These are phyloP conservation scores for Periophthalmus modestus DNA, from an alignment of 2,113 vertebrate species.

Conservation along the genomic window DNA sequence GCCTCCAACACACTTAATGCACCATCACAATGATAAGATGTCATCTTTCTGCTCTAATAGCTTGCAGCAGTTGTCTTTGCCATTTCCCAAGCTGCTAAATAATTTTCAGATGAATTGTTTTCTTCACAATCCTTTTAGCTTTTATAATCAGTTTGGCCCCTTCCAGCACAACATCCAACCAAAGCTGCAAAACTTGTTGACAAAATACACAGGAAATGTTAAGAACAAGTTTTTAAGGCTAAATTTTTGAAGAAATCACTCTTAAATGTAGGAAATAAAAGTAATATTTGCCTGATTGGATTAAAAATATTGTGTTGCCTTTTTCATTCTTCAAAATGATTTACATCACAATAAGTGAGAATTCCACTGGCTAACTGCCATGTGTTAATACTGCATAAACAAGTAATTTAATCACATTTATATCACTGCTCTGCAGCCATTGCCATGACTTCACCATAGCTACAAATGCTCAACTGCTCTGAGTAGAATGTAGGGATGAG, in stretches of 20 bases:
- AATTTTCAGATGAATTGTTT: constrained; percentile 37
- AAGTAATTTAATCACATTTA: too few relatives aligned
- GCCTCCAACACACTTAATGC: constrained; percentile 9
- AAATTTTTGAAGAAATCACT: neutral
- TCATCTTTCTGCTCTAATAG: neutral
- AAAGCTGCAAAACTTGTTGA: constrained; percentile 15
- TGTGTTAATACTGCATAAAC: too few relatives aligned
- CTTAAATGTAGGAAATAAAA: neutral
- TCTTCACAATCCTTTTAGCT: constrained; percentile 19
- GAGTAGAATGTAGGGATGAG: too few relatives aligned
- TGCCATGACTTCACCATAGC: too few relatives aligned
- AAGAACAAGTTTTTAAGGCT: neutral
- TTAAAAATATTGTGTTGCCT: too few relatives aligned
- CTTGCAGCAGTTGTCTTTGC: constrained; percentile 2
- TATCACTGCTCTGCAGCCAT: too few relatives aligned
- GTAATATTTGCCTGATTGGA: neutral
- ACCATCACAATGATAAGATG: neutral
- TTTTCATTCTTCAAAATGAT: too few relatives aligned
- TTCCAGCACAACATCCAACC: constrained; percentile 46
- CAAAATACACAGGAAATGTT: constrained; percentile 44
- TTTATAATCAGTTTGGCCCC: constrained; percentile 37
- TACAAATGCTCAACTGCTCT: too few relatives aligned
- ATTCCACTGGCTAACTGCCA: too few relatives aligned
- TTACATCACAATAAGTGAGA: too few relatives aligned
- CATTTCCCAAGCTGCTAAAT: constrained; percentile 29